Evolutionary conservation across 1,140 invertebrate genomes (phyloP).

Genomic region (Pseudomyrmex sp.): DNA sequence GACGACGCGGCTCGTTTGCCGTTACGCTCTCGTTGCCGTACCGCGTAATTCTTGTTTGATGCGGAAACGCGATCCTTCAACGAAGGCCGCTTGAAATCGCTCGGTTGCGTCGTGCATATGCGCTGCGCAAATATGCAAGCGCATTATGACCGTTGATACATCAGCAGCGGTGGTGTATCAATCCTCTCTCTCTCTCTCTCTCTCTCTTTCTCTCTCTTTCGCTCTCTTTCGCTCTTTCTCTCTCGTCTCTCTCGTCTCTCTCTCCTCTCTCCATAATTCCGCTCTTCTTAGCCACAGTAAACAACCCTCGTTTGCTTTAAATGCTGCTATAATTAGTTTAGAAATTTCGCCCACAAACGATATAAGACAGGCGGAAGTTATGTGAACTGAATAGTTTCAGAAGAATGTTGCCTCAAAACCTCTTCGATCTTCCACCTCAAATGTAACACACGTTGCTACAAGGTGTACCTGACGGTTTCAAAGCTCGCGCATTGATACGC

Average conservation of each 20-base stretch:
- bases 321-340: constrained; percentile 27
- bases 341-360: constrained; percentile 16
- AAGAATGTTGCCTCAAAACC: not conserved
- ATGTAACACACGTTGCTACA: not conserved
- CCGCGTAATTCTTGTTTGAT: constrained; percentile 71
- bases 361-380: constrained; percentile 5
- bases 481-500: not conserved
- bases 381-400: not conserved
- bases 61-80: constrained; percentile 54
- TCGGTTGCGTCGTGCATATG: constrained; percentile 54
- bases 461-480: too few relatives aligned
- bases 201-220: not conserved
- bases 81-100: constrained; percentile 63
- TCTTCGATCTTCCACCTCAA: not conserved
- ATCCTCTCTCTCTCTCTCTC: not conserved
- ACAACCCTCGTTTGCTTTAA: not conserved
- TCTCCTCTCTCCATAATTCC: not conserved
- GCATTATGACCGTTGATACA: constrained; percentile 59
- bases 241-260: not conserved
- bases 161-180: constrained; percentile 15
- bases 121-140: constrained; percentile 67
- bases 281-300: not conserved
- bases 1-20: constrained; percentile 66
- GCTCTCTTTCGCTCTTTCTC: not conserved
- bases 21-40: constrained; percentile 67